phyloP scores from a whole-genome alignment of 2,797 vertebrate genomes.

The Esox masquinongy region DNA sequence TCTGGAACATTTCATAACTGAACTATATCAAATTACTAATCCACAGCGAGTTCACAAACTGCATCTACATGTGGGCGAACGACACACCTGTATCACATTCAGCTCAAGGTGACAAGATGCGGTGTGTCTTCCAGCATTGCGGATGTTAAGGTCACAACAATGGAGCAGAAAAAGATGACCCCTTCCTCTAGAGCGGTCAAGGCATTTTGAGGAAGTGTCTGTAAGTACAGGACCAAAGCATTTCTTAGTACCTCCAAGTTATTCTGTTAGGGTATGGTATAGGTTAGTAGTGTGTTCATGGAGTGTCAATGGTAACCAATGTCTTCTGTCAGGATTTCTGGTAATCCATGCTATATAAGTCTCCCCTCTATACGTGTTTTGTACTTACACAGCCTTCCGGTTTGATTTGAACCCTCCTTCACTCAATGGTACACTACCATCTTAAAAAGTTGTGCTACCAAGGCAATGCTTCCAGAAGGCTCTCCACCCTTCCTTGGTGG shows the following conservation, averaged over 20 bases:
- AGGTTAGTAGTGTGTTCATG: background rate
- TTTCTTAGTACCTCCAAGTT: background rate
- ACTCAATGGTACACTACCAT: background rate
- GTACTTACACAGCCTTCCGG: background rate
- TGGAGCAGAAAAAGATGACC: conserved; percentile 71
- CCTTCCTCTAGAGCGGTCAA: conserved; percentile 44
- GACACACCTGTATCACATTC: conserved; percentile 51
- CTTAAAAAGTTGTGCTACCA: background rate
- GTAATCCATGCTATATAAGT: conserved; percentile 8
- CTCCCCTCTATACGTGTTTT: background rate
- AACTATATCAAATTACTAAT: conserved; percentile 38
- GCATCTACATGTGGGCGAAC: conserved; percentile 34
- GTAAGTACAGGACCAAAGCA: conserved; percentile 59
- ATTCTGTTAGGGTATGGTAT: background rate
- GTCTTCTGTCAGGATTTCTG: conserved; percentile 9
- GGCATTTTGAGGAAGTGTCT: conserved; percentile 57
- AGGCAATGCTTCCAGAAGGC: background rate
- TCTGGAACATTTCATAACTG: background rate
- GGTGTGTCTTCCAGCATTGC: conserved; percentile 68
- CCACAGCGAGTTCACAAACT: conserved; percentile 28
- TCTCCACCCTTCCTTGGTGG: background rate
- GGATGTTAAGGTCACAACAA: conserved; percentile 72
- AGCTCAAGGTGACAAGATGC: conserved; percentile 64
- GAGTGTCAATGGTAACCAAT: conserved; percentile 18
- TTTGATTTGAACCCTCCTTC: background rate